phyloP scores from a whole-genome alignment of 2,888 invertebrate genomes.

The Brachyptera putata region DNA sequence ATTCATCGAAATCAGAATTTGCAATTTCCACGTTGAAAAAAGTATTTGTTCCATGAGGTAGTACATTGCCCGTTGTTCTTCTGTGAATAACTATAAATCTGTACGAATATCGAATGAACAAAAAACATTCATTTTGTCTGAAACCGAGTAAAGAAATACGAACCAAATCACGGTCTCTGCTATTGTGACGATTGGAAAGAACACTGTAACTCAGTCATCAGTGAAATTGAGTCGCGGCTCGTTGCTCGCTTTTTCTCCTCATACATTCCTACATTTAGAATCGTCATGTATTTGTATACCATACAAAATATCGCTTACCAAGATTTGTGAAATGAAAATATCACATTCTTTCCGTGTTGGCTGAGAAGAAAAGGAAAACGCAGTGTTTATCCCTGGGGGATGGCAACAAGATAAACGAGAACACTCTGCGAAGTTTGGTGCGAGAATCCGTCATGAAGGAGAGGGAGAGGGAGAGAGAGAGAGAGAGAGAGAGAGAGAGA shows the following conservation, averaged over 20 bases:
- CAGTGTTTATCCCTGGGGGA: conserved; percentile 10
- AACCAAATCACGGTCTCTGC: too few species aligned
- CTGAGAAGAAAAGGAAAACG: neutral
- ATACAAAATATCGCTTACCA: conserved; percentile 17
- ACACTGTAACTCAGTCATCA: too few species aligned
- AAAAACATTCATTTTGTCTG: too few species aligned
- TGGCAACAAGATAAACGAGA: conserved; percentile 12
- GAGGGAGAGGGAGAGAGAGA: neutral
- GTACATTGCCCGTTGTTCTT: too few species aligned
- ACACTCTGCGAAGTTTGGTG: conserved; percentile 17
- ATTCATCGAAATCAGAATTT: too few species aligned
- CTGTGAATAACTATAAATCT: too few species aligned
- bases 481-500: conserved; percentile 10
- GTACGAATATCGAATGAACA: too few species aligned
- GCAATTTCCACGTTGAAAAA: too few species aligned
- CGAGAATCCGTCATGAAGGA: conserved; percentile 15
- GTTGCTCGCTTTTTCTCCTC: neutral
- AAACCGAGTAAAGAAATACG: too few species aligned
- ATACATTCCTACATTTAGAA: neutral
- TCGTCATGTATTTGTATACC: neutral
- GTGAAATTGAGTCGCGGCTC: too few species aligned
- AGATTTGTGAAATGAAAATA: conserved; percentile 13
- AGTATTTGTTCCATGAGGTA: too few species aligned
- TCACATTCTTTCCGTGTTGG: conserved; percentile 2
- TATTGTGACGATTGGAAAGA: too few species aligned